These are phyloP conservation scores for Chrysolina americana DNA, from an alignment of 2,888 invertebrate genomes.

Conservation along the genomic window DNA sequence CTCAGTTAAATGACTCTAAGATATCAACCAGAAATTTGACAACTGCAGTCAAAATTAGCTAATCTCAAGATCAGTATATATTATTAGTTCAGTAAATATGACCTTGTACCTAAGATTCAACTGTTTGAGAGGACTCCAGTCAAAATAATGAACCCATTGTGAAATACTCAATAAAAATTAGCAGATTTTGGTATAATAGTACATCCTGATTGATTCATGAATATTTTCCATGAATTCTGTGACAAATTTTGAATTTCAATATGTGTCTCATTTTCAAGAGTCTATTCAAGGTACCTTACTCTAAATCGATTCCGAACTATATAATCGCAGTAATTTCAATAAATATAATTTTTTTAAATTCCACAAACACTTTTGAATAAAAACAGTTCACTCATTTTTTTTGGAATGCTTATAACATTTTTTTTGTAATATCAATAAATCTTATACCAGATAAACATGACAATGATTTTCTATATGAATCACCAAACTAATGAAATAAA, in stretches of 20 bases:
- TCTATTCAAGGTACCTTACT: neutral
- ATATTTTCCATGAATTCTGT: neutral
- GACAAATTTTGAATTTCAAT: neutral
- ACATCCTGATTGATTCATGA: neutral
- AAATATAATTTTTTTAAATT: constrained; percentile 25
- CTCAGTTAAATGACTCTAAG: too few relatives aligned
- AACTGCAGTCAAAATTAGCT: too few relatives aligned
- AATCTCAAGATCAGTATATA: too few relatives aligned
- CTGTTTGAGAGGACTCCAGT: too few relatives aligned
- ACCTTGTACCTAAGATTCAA: too few relatives aligned
- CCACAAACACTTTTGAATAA: constrained; percentile 44
- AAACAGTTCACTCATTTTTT: constrained; percentile 40
- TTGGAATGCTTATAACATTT: constrained; percentile 54
- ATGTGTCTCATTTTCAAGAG: neutral
- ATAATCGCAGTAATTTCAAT: constrained; percentile 23
- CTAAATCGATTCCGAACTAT: neutral
- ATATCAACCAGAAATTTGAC: too few relatives aligned
- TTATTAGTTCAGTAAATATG: too few relatives aligned
- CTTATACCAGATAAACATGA: constrained; percentile 41
- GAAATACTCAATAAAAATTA: neutral
- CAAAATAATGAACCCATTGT: neutral
- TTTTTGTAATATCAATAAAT: constrained; percentile 50
- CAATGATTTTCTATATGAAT: constrained; percentile 30
- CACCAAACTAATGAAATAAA: constrained; percentile 37
- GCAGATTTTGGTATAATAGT: too few relatives aligned